A percentile compares a stretch with the other conserved stretches of the same genome.
These are phyloP conservation scores for Catamblyrhynchus diadema DNA, from an alignment of 2,797 vertebrate species.

Conservation along the genomic window DNA sequence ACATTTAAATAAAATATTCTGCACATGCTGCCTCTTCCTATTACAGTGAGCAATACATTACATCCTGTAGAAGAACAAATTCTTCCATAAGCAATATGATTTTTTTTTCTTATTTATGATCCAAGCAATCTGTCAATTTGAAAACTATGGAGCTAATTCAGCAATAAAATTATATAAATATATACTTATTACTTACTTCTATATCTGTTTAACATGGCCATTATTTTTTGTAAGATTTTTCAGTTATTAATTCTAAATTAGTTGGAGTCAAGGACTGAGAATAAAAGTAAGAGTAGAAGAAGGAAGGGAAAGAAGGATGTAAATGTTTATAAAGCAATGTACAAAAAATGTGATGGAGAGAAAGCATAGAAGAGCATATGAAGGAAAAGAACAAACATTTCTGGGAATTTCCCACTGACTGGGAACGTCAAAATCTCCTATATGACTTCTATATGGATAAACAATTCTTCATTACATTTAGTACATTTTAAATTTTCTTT, in stretches of 20 bases:
- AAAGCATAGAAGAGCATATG: not conserved
- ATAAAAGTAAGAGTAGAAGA: not conserved
- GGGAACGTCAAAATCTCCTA: not conserved
- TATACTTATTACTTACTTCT: not conserved
- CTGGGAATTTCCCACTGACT: not conserved
- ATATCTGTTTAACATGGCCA: not conserved
- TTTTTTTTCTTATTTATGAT: not conserved
- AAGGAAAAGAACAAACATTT: not conserved
- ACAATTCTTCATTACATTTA: not conserved
- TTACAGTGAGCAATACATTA: not conserved
- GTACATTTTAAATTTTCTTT: not conserved
- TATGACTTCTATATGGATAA: not conserved
- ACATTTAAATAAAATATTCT: slow-evolving; percentile 18
- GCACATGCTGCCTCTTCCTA: not conserved
- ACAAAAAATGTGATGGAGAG: not conserved
- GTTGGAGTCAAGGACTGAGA: not conserved
- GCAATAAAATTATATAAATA: not conserved
- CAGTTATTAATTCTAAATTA: not conserved
- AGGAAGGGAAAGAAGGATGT: not conserved
- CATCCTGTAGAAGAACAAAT: not conserved
- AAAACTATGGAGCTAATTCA: not conserved
- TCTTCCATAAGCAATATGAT: not conserved
- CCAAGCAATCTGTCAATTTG: not conserved
- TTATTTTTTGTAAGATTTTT: not conserved
- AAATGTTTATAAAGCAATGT: not conserved